Evolutionary conservation across 2,797 vertebrate species (phyloP).

Genomic region (Odontamblyopus lacepedii): DNA sequence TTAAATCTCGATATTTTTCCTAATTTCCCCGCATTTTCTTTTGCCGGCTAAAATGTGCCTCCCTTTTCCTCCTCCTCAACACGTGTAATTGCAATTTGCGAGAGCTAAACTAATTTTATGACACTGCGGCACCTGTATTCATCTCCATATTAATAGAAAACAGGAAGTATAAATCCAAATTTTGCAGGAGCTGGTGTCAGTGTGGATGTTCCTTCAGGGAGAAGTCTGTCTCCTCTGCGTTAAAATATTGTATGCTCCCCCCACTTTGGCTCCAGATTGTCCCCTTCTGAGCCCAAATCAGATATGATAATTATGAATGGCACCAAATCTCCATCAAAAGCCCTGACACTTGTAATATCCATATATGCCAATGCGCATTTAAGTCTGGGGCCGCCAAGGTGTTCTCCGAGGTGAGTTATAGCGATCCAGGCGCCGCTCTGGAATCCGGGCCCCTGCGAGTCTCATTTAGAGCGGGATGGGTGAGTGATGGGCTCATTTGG

Average conservation of each 20-base stretch:
- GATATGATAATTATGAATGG: constrained; percentile 81
- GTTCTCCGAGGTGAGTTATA: constrained; percentile 71
- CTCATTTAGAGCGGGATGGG: constrained; percentile 66
- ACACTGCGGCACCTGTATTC: constrained; percentile 82
- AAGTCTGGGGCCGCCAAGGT: constrained; percentile 70
- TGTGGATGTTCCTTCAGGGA: constrained; percentile 83
- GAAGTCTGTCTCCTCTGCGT: constrained; percentile 76
- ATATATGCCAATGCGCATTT: constrained; percentile 73
- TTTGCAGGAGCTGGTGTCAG: constrained; percentile 80
- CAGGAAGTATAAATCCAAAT: constrained; percentile 85
- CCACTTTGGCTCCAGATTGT: constrained; percentile 51
- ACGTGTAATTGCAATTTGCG: constrained; percentile 82
- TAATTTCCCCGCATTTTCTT: constrained; percentile 61
- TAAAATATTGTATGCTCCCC: constrained; percentile 77
- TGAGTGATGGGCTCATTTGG: constrained; percentile 68
- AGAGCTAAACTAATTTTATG: constrained; percentile 83
- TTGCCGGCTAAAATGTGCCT: constrained; percentile 56
- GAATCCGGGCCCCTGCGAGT: constrained; percentile 60
- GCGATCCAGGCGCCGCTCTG: constrained; percentile 37
- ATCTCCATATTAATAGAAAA: constrained; percentile 87
- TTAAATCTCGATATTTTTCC: constrained; percentile 72
- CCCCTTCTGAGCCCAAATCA: constrained; percentile 69
- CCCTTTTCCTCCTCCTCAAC: constrained; percentile 58
- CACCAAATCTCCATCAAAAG: constrained; percentile 74
- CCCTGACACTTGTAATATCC: constrained; percentile 80